Conservation (phyloP, 2,113 vertebrate genomes). For the Crocuta crocuta region DNA sequence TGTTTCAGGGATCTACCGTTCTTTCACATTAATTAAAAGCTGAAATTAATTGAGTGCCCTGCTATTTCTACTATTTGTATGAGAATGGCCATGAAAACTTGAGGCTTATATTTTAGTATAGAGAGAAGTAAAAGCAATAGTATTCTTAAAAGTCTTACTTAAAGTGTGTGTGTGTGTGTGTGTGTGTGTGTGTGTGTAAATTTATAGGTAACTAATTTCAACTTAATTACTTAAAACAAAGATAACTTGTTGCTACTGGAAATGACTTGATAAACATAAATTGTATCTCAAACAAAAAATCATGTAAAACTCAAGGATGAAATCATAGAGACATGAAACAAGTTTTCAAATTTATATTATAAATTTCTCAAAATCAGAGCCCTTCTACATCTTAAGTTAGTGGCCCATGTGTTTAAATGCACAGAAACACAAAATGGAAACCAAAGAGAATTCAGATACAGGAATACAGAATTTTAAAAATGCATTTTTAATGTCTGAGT, state of each 20-base stretch:
- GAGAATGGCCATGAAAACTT: background rate
- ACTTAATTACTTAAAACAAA: slow-evolving; percentile 8
- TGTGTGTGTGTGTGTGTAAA: background rate
- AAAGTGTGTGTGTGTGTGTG: background rate
- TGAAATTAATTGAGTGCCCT: background rate
- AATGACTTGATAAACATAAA: background rate
- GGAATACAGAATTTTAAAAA: background rate
- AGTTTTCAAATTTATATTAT: background rate
- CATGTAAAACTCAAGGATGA: background rate
- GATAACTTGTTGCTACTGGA: background rate
- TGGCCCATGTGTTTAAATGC: background rate
- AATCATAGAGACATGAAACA: background rate
- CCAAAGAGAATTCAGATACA: background rate
- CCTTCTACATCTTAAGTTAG: fast-evolving
- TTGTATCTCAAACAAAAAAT: background rate
- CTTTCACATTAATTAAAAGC: slow-evolving; percentile 23
- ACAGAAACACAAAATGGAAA: background rate
- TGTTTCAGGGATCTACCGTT: background rate
- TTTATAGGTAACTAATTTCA: background rate
- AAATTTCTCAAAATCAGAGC: background rate
- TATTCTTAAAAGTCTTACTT: background rate
- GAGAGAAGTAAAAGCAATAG: background rate
- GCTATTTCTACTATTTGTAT: background rate
- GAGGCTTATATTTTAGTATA: background rate
- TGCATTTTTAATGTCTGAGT: background rate